These are phyloP conservation scores for Ctenoplectra terminalis DNA, from an alignment of 1,140 invertebrate species.

Conservation along the genomic window DNA sequence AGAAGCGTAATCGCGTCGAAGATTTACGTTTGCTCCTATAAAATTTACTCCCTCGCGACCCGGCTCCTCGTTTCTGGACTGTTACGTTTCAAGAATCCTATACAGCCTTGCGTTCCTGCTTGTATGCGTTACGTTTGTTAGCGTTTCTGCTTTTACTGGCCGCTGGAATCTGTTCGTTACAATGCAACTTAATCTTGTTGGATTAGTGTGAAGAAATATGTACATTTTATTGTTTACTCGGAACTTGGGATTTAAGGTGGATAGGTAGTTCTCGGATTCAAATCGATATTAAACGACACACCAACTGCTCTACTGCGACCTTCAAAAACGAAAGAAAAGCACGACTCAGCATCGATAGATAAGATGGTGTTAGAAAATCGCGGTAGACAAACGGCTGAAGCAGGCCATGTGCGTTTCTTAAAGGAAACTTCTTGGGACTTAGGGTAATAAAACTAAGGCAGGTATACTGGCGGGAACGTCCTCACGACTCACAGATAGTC, in stretches of 20 bases:
- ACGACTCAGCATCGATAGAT: no score
- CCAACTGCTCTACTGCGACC: no score
- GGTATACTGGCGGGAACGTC: no score
- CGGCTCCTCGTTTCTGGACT: not conserved
- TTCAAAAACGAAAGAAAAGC: no score
- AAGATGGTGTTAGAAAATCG: no score
- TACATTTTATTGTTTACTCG: not conserved
- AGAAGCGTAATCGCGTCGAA: not conserved
- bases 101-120: not conserved
- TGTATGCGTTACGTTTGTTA: not conserved
- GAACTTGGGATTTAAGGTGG: not conserved
- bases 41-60: not conserved
- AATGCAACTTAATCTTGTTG: not conserved
- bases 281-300: no score
- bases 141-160: not conserved
- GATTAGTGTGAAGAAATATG: not conserved
- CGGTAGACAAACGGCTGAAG: no score
- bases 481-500: no score
- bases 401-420: no score
- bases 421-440: no score
- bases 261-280: no score
- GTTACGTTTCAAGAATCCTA: not conserved
- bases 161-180: not conserved
- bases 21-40: not conserved
- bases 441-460: no score